A percentile compares a stretch with the other conserved stretches of the same genome.
Conservation (phyloP, 2,888 invertebrate genomes). For the Agrochola macilenta region DNA sequence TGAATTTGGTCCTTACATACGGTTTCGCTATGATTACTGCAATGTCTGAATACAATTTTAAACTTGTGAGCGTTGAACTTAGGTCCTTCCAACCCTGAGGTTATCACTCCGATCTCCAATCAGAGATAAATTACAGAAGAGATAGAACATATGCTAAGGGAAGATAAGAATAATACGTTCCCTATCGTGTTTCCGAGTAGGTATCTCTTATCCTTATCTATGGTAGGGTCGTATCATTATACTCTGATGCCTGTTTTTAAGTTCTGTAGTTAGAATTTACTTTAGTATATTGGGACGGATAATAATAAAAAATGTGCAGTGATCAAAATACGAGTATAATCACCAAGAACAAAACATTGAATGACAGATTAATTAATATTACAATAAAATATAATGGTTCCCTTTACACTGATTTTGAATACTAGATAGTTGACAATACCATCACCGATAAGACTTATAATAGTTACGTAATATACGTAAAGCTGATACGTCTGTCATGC, state of each 20-base stretch:
- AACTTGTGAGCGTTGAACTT: not conserved
- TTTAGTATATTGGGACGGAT: not conserved
- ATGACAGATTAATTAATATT: not conserved
- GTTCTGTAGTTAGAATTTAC: not conserved
- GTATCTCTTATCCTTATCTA: conserved; percentile 45
- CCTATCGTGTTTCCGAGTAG: conserved; percentile 55
- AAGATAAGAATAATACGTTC: conserved; percentile 52
- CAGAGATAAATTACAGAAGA: conserved; percentile 46
- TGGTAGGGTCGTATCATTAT: not conserved
- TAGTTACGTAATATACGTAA: too few relatives aligned
- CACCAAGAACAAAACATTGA: not conserved
- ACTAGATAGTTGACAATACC: not conserved
- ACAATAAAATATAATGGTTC: not conserved
- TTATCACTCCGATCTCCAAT: conserved; percentile 54
- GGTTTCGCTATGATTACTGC: not conserved
- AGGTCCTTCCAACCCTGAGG: conserved; percentile 18
- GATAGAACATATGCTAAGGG: conserved; percentile 47
- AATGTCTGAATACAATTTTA: not conserved
- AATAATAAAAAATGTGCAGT: not conserved
- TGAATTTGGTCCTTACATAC: not conserved
- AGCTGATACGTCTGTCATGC: too few relatives aligned
- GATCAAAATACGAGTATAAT: not conserved
- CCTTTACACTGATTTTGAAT: not conserved
- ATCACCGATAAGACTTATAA: not conserved
- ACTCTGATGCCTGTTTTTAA: conserved; percentile 10